Evolutionary conservation across 2,797 vertebrate genomes (phyloP).

Genomic region (Glossophaga mutica): DNA sequence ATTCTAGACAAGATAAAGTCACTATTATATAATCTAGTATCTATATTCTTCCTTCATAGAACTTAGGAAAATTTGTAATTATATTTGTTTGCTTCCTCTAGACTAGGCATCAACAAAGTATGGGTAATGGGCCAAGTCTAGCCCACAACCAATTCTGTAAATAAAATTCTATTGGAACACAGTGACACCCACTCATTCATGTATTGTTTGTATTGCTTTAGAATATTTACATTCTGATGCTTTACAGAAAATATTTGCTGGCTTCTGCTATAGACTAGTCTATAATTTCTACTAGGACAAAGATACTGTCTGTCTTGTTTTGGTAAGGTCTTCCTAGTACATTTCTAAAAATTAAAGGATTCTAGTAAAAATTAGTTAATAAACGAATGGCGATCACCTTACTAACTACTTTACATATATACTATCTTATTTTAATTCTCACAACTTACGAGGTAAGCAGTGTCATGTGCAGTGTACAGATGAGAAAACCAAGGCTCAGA

Average conservation of each 20-base stretch:
- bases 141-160: neutral
- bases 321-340: neutral
- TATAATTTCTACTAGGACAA: neutral
- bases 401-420: neutral
- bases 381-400: neutral
- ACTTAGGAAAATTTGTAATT: neutral
- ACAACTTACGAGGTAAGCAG: neutral
- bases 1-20: neutral
- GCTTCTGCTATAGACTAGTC: neutral
- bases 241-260: neutral
- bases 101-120: neutral
- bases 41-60: neutral
- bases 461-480: neutral
- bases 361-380: neutral
- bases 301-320: neutral
- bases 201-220: neutral
- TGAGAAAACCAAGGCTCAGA: neutral
- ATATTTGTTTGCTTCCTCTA: neutral
- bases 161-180: neutral
- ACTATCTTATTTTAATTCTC: neutral
- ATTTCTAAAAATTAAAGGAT: neutral
- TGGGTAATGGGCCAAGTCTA: neutral
- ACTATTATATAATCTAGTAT: neutral
- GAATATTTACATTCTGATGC: neutral
- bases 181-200: neutral